Evolutionary conservation across 2,797 vertebrate genomes (phyloP).

Genomic region (Moxostoma hubbsi): DNA sequence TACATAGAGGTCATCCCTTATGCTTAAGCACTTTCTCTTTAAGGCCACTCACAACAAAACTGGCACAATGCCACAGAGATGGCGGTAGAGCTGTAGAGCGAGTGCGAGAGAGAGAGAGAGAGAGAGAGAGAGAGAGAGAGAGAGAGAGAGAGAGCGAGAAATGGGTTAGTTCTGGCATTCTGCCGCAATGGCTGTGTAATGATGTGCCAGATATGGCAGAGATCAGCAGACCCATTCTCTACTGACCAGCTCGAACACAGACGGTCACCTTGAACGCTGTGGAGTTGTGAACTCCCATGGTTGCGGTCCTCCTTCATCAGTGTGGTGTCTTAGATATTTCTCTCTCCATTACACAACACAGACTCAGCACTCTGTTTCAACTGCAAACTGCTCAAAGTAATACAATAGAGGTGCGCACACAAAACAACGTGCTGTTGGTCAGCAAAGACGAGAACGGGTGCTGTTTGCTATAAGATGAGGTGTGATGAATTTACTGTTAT

Average conservation of each 20-base stretch:
- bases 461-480: background rate
- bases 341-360: slow-evolving; percentile 9
- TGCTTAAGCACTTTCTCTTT: slow-evolving; percentile 38
- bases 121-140: slow-evolving; percentile 46
- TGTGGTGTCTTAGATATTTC: slow-evolving; percentile 11
- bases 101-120: slow-evolving; percentile 28
- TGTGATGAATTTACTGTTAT: no score
- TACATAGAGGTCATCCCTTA: slow-evolving; percentile 48
- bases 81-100: background rate
- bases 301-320: slow-evolving; percentile 15
- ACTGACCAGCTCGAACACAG: slow-evolving; percentile 71
- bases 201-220: slow-evolving; percentile 70
- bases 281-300: background rate
- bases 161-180: slow-evolving; percentile 66
- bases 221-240: slow-evolving; percentile 29
- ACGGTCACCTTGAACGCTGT: slow-evolving; percentile 80
- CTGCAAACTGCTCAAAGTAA: slow-evolving; percentile 6
- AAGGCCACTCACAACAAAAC: slow-evolving; percentile 29
- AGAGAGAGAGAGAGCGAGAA: slow-evolving; percentile 52
- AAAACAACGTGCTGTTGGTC: slow-evolving; percentile 30
- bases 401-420: slow-evolving; percentile 17
- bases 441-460: slow-evolving; percentile 20
- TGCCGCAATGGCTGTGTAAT: slow-evolving; percentile 74
- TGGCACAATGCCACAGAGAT: slow-evolving; percentile 51
- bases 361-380: slow-evolving; percentile 36